Conservation (phyloP, 2,888 invertebrate genomes). For the Tineola bisselliella region DNA sequence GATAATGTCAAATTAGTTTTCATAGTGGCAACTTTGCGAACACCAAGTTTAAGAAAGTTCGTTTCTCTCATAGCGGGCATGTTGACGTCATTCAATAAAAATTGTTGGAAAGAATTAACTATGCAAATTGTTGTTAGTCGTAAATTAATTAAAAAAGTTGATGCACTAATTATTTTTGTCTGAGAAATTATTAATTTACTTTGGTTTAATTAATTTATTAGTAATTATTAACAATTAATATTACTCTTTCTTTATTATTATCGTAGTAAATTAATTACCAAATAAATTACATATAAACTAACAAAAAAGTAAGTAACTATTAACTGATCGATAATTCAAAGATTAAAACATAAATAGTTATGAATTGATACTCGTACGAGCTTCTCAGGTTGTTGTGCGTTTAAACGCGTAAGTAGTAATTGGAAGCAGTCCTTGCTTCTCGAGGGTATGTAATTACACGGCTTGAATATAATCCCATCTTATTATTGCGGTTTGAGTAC, state of each 20-base stretch:
- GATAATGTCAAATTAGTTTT: background rate
- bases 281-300: no score
- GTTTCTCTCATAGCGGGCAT: background rate
- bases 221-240: background rate
- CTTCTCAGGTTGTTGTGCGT: slow-evolving; percentile 9
- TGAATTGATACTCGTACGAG: background rate
- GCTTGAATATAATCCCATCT: slow-evolving; percentile 10
- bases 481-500: slow-evolving; percentile 6
- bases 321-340: background rate
- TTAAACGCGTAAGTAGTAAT: slow-evolving; percentile 6
- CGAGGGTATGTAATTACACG: background rate
- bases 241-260: no score
- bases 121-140: slow-evolving; percentile 3
- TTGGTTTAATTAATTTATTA: background rate
- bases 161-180: background rate
- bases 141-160: slow-evolving; percentile 1
- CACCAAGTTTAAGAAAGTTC: background rate
- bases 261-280: no score
- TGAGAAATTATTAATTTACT: background rate
- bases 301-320: no score
- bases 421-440: background rate
- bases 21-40: background rate
- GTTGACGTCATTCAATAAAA: background rate
- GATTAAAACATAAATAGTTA: slow-evolving; percentile 6
- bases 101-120: background rate